Conservation (phyloP, 2,888 invertebrate species). For the Lithophane ornitopus region DNA sequence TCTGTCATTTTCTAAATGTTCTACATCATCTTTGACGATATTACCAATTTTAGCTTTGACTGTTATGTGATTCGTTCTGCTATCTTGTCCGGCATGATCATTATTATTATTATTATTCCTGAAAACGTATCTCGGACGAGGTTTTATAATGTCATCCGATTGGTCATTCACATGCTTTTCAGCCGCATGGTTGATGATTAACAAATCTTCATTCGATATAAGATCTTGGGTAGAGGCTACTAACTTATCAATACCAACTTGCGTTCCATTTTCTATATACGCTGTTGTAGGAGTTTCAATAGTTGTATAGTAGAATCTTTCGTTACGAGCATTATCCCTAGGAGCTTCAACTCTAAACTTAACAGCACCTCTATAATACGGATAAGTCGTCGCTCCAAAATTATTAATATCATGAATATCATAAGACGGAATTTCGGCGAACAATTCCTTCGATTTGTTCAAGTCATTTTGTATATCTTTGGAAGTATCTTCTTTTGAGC, state of each 20-base stretch:
- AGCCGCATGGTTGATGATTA: slow-evolving; percentile 91
- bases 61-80: slow-evolving; percentile 76
- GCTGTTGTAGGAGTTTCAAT: slow-evolving; percentile 68
- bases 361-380: slow-evolving; percentile 77
- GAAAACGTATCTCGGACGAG: slow-evolving; percentile 72
- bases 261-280: slow-evolving; percentile 67
- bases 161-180: slow-evolving; percentile 78
- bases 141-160: slow-evolving; percentile 82
- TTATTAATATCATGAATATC: slow-evolving; percentile 76
- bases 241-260: slow-evolving; percentile 86
- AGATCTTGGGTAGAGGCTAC: slow-evolving; percentile 91
- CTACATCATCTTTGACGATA: slow-evolving; percentile 76
- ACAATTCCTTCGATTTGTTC: slow-evolving; percentile 73
- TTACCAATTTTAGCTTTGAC: slow-evolving; percentile 83
- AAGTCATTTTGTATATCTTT: slow-evolving; percentile 70
- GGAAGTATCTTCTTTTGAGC: slow-evolving; percentile 71
- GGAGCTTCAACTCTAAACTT: slow-evolving; percentile 79
- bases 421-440: slow-evolving; percentile 73
- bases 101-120: slow-evolving; percentile 64
- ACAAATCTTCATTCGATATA: slow-evolving; percentile 91
- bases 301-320: slow-evolving; percentile 80
- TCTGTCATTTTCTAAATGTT: slow-evolving; percentile 71
- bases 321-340: slow-evolving; percentile 77
- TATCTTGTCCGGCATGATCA: slow-evolving; percentile 65
- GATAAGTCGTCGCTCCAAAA: slow-evolving; percentile 79